Percentiles rank a stretch among this genome's conserved stretches.
These are phyloP conservation scores for Pristionchus japonicus DNA, from an alignment of 2,888 invertebrate genomes.

Conservation along the genomic window DNA sequence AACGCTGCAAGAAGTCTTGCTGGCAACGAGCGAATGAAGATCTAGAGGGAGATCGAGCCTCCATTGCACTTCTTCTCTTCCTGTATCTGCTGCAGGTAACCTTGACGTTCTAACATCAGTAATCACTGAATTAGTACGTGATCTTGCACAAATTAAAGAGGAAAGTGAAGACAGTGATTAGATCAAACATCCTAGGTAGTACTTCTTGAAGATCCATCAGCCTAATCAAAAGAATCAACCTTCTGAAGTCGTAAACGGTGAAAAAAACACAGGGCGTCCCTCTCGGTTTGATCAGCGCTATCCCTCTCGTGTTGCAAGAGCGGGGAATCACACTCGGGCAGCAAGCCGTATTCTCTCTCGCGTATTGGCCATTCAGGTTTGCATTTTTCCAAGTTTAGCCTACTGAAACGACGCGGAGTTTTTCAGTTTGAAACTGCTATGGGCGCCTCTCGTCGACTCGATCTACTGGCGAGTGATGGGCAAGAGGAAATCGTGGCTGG, in stretches of 20 bases:
- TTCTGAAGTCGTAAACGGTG: too few species aligned
- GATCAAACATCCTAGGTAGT: background rate
- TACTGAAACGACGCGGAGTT: too few species aligned
- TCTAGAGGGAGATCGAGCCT: constrained; percentile 69
- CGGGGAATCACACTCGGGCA: constrained; percentile 92
- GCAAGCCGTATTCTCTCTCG: constrained; percentile 82
- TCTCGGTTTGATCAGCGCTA: constrained; percentile 90
- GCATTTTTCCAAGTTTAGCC: too few species aligned
- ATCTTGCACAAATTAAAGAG: background rate
- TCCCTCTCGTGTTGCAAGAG: constrained; percentile 95
- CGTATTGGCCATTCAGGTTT: constrained; percentile 82
- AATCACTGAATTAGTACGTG: too few species aligned
- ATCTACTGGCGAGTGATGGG: constrained; percentile 81
- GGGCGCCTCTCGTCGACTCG: constrained; percentile 98
- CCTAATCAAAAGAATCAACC: background rate
- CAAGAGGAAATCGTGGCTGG: constrained; percentile 85
- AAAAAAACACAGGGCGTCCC: constrained; percentile 85
- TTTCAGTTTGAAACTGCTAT: constrained; percentile 88
- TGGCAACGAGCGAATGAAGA: constrained; percentile 62
- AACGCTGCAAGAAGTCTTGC: constrained; percentile 62
- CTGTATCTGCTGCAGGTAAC: constrained; percentile 85
- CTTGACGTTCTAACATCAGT: background rate
- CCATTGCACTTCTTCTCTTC: constrained; percentile 84
- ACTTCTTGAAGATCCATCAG: background rate
- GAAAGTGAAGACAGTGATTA: background rate